Conservation (phyloP, 2,888 invertebrate species). For the Dastarcus helophoroides region DNA sequence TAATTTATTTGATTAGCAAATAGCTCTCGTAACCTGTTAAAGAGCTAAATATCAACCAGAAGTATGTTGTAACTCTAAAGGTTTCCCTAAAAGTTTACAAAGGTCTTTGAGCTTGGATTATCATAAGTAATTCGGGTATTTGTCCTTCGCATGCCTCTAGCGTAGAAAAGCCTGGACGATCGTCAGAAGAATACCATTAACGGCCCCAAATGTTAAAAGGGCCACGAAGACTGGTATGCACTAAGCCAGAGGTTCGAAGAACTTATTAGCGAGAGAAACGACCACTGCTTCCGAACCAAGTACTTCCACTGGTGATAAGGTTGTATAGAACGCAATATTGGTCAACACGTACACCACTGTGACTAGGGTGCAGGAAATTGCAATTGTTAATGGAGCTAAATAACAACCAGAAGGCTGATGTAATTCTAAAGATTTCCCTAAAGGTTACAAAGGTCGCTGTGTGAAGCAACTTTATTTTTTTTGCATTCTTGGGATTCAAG, state of each 20-base stretch:
- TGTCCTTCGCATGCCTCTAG: conserved; percentile 95
- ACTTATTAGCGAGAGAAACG: conserved; percentile 87
- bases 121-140: conserved; percentile 93
- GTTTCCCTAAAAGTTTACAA: no score
- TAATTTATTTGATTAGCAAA: no score
- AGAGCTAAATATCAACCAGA: no score
- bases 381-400: conserved; percentile 90
- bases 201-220: conserved; percentile 90
- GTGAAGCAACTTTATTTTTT: no score
- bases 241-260: conserved; percentile 88
- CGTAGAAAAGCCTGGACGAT: conserved; percentile 93
- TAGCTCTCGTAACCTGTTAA: no score
- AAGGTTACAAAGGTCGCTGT: no score
- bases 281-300: conserved; percentile 91
- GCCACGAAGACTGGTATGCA: conserved; percentile 95
- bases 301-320: conserved; percentile 83
- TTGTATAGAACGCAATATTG: conserved; percentile 95
- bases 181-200: conserved; percentile 92
- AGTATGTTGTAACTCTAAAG: no score
- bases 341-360: conserved; percentile 91
- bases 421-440: no score
- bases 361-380: conserved; percentile 86
- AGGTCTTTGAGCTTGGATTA: conserved; percentile 80
- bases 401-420: no score
- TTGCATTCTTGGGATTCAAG: no score